Percentiles rank a stretch among this genome's conserved stretches.
phyloP scores from a whole-genome alignment of 2,113 vertebrate species.

The Pterocles burchelli region DNA sequence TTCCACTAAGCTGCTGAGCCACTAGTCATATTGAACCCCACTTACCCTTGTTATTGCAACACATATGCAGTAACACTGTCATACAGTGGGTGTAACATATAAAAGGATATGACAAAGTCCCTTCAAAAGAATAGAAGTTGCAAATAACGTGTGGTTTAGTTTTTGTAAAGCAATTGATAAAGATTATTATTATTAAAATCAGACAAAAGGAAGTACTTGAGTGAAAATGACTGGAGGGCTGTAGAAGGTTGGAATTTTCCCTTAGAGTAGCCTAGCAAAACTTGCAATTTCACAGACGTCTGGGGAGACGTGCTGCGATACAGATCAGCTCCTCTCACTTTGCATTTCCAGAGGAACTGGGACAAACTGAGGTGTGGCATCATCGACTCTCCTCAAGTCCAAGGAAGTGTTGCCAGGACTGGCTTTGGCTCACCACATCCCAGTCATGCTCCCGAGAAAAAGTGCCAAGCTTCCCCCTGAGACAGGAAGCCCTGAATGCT shows the following conservation, averaged over 20 bases:
- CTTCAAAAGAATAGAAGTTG: background rate
- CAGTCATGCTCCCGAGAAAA: background rate
- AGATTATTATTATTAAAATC: background rate
- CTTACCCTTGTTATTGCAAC: background rate
- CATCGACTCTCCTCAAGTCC: background rate
- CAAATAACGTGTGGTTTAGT: background rate
- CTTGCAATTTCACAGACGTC: background rate
- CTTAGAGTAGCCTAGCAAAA: background rate
- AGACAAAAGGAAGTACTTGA: background rate
- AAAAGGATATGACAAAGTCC: background rate
- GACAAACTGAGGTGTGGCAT: background rate
- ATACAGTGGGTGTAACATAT: background rate
- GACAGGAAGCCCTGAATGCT: accelerated
- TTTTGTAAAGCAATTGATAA: background rate
- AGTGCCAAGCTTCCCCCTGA: background rate
- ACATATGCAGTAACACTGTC: background rate
- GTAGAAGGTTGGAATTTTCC: background rate
- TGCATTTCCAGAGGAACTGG: background rate
- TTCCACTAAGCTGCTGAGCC: background rate
- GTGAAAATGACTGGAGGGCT: background rate
- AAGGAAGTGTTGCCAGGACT: background rate
- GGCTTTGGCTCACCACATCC: background rate
- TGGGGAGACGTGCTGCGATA: background rate
- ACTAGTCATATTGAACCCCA: background rate
- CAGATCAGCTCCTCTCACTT: background rate